Evolutionary conservation across 2,888 invertebrate species (phyloP).

Genomic region (Chloroclystis v-ata): DNA sequence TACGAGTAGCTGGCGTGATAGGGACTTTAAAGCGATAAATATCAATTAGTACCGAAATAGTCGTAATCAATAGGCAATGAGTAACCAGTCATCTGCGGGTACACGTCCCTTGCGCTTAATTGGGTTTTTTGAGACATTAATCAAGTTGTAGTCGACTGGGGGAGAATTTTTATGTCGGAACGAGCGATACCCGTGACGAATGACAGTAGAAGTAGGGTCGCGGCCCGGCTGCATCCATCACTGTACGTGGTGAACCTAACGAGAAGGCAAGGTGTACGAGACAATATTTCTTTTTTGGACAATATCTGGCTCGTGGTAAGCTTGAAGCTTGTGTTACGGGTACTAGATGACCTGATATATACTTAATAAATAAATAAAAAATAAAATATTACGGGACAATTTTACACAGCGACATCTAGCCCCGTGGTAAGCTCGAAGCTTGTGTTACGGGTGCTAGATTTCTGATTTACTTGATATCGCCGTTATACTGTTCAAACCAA

Average conservation of each 20-base stretch:
- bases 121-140: conserved; percentile 75
- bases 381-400: too few species aligned
- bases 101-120: conserved; percentile 66
- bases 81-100: conserved; percentile 41
- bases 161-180: conserved; percentile 66
- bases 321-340: too few species aligned
- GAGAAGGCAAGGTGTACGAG: neutral
- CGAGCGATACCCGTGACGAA: conserved; percentile 60
- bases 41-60: conserved; percentile 12
- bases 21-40: conserved; percentile 17
- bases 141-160: conserved; percentile 61
- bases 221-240: conserved; percentile 56
- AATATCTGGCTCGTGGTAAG: too few species aligned
- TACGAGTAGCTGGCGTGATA: too few species aligned
- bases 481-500: too few species aligned
- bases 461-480: too few species aligned
- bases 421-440: too few species aligned
- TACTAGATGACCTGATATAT: too few species aligned
- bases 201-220: conserved; percentile 50
- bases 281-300: too few species aligned
- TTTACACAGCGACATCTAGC: too few species aligned
- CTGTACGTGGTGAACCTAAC: conserved; percentile 27
- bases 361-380: too few species aligned
- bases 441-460: too few species aligned
- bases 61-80: conserved; percentile 26